phyloP scores from a whole-genome alignment of 2,888 invertebrate genomes.

The Pristionchus mayeri region DNA sequence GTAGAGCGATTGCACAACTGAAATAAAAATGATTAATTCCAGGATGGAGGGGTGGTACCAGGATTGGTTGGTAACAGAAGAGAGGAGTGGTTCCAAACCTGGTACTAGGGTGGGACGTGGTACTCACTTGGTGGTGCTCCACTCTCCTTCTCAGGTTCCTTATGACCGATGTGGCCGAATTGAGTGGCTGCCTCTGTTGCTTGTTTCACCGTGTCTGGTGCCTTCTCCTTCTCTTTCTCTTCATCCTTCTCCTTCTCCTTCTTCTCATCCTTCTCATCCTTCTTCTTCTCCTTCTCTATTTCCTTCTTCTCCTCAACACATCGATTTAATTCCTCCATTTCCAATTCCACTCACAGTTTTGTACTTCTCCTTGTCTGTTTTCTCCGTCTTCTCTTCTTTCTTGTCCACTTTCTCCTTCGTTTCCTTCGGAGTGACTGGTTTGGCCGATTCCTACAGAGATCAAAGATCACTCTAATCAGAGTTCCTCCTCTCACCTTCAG shows the following conservation, averaged over 20 bases:
- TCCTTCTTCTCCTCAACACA: not conserved
- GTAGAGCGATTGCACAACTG: constrained; percentile 3
- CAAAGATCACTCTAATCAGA: not conserved
- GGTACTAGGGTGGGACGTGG: not conserved
- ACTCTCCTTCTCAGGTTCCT: not conserved
- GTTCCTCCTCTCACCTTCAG: not conserved
- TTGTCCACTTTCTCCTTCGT: constrained; percentile 26
- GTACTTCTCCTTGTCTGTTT: not conserved
- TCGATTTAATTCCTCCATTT: not conserved
- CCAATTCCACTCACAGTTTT: not conserved
- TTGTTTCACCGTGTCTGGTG: not conserved
- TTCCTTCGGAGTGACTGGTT: not conserved
- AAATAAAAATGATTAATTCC: not conserved
- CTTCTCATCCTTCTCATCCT: not conserved
- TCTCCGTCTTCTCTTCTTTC: not conserved
- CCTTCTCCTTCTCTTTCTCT: constrained; percentile 18
- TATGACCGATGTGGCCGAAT: constrained; percentile 9
- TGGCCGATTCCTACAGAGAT: constrained; percentile 1
- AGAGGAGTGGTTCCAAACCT: not conserved
- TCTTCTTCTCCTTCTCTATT: not conserved
- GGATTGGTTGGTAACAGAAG: not conserved
- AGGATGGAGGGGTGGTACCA: not conserved
- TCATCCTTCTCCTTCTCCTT: constrained; percentile 8
- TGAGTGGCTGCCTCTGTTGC: constrained; percentile 8
- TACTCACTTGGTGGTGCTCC: not conserved